These are phyloP conservation scores for Thecocarcelia acutangulata DNA, from an alignment of 2,888 invertebrate genomes.

Conservation along the genomic window DNA sequence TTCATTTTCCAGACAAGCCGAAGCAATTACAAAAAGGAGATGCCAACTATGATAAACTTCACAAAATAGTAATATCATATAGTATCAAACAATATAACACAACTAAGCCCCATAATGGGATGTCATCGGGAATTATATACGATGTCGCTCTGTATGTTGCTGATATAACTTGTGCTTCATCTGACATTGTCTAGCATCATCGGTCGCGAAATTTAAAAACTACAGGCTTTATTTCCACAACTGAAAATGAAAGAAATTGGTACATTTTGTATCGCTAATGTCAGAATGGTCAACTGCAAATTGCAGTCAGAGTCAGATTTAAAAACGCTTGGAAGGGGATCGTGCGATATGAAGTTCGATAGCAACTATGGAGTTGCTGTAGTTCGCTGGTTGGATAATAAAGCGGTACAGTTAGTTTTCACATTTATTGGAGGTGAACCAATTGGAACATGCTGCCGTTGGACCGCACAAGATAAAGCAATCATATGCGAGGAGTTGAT, in stretches of 20 bases:
- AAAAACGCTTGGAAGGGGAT: constrained; percentile 3
- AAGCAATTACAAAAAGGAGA: constrained; percentile 34
- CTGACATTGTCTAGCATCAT: constrained; percentile 61
- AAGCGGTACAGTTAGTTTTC: not conserved
- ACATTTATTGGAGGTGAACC: not conserved
- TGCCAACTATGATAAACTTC: constrained; percentile 49
- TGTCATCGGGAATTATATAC: constrained; percentile 59
- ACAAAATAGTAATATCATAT: constrained; percentile 56
- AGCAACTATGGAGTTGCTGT: not conserved
- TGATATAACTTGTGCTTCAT: constrained; percentile 58
- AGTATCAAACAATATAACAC: too few relatives aligned
- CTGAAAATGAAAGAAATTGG: constrained; percentile 57
- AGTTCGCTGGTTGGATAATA: not conserved
- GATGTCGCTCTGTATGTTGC: constrained; percentile 65
- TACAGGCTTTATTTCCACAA: constrained; percentile 69
- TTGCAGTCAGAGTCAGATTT: not conserved
- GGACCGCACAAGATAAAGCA: not conserved
- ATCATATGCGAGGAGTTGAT: constrained; percentile 4
- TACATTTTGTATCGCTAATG: constrained; percentile 19
- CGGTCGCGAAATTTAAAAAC: constrained; percentile 53
- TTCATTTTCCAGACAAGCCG: constrained; percentile 48
- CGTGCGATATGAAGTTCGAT: not conserved
- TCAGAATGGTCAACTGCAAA: constrained; percentile 5
- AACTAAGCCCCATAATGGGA: constrained; percentile 46
- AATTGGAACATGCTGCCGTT: not conserved